These are phyloP conservation scores for Bombylius discolor DNA, from an alignment of 2,888 invertebrate genomes.

Conservation along the genomic window DNA sequence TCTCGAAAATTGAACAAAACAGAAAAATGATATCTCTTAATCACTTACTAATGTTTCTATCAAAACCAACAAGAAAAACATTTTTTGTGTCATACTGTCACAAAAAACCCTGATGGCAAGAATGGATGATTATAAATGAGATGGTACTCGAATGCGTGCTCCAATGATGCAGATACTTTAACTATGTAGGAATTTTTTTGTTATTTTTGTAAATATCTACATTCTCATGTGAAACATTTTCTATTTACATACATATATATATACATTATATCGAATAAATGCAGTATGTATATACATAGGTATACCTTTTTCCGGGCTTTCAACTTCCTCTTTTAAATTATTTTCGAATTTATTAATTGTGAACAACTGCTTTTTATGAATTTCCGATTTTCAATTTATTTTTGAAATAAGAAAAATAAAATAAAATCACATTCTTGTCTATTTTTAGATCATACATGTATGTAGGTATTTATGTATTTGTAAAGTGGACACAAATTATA, in stretches of 20 bases:
- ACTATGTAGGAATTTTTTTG: no score
- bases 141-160: not conserved
- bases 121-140: not conserved
- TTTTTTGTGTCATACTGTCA: conserved; percentile 3
- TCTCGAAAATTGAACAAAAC: conserved; percentile 4
- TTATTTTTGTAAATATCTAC: no score
- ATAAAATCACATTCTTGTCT: no score
- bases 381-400: not conserved
- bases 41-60: conserved; percentile 12
- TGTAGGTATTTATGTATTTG: no score
- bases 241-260: no score
- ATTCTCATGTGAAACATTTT: no score
- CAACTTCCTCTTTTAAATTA: not conserved
- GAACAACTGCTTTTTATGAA: not conserved
- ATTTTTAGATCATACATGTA: no score
- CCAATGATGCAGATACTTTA: not conserved
- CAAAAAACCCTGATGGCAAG: not conserved
- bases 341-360: not conserved
- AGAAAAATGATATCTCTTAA: conserved; percentile 11
- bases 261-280: no score
- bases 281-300: not conserved
- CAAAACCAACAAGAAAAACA: conserved; percentile 10
- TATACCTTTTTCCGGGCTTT: not conserved
- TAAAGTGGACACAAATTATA: no score
- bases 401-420: no score